Base-by-base conservation (phyloP, 1,140 invertebrate genomes). In the Saccostrea glomerata region DNA sequence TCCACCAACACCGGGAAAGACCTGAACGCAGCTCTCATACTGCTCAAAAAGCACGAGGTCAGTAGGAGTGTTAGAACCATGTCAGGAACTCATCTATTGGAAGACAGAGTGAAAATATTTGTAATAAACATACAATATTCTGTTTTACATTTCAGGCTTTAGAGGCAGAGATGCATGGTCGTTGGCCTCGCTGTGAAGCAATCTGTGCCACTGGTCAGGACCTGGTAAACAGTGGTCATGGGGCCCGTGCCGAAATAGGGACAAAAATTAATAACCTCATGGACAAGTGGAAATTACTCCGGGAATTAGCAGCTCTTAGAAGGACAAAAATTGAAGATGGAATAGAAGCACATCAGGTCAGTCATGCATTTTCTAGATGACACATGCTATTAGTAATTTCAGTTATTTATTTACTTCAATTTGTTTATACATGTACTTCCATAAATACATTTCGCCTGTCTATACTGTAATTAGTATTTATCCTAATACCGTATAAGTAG, bases 41-140 rank as follows among this genome's bases (percentile, higher is more conserved):
- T 99, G 56, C 97, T 98, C 89, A 98, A 99, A 94, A 99, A 99
- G 93, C 98, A 99, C 94, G 99, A 99, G 93, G 97, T 97, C 92
- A 89, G 89, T 5, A 83, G 30, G 11, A 82, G 36, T 47, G 47
- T 9, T 47, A 47, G 47, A 1, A 47, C 1, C 1, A 47, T 47
- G 47, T 47, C 6, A 47, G 47, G 47, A 7, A 47, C 6, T 47
- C 47, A 47, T 47, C 47, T 47, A 47, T 3, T 47, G 47, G 5
- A 47, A 47, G 47, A 9, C 6, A 47, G 6, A 47, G 47, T 47
- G 6, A 47, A 47, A 47, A 47, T 47, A 7, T 47, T 0, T 47
- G 9, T 47, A 5, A n/a, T 47, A 5, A 30, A 47, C 40, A 82
- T 30, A 30, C 11, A 7, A 17, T 63, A 17, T 20, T n/a, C 6